Evolutionary conservation across 1,140 invertebrate genomes (phyloP).

Genomic region (Drosophila repleta): DNA sequence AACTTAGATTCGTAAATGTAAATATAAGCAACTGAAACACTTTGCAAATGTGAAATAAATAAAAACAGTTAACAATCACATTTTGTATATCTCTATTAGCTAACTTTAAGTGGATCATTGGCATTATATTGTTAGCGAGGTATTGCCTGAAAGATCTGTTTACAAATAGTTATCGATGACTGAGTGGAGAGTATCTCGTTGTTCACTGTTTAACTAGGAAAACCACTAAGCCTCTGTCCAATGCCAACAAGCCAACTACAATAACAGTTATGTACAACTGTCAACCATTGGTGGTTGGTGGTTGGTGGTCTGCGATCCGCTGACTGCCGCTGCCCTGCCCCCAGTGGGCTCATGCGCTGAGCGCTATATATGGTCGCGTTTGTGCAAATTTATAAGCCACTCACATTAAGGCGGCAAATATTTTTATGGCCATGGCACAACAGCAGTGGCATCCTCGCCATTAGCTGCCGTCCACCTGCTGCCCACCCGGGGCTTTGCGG

Average conservation of each 20-base stretch:
- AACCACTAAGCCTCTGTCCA: constrained; percentile 21
- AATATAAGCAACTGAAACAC: background rate
- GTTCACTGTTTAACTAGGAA: background rate
- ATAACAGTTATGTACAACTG: constrained; percentile 61
- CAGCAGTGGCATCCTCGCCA: constrained; percentile 44
- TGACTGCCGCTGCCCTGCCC: constrained; percentile 17
- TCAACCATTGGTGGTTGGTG: constrained; percentile 4
- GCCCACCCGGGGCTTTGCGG: constrained; percentile 3
- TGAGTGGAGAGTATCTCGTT: too few species aligned
- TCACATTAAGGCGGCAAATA: constrained; percentile 78
- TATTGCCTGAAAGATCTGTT: too few species aligned
- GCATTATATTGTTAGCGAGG: too few species aligned
- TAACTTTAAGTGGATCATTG: background rate
- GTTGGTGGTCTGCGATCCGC: constrained; percentile 17
- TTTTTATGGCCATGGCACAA: constrained; percentile 71
- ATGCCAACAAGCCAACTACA: constrained; percentile 42
- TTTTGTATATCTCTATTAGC: background rate
- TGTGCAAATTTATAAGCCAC: constrained; percentile 80
- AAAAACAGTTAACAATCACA: background rate
- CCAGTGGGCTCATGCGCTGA: constrained; percentile 51
- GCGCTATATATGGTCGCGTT: constrained; percentile 69
- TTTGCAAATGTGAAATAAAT: constrained; percentile 13
- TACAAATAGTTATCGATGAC: too few species aligned
- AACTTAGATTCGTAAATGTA: background rate
- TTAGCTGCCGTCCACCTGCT: constrained; percentile 54